These are phyloP conservation scores for Actinia tenebrosa DNA, from an alignment of 64 coral and sea anemone genomes.

Conservation along the genomic window DNA sequence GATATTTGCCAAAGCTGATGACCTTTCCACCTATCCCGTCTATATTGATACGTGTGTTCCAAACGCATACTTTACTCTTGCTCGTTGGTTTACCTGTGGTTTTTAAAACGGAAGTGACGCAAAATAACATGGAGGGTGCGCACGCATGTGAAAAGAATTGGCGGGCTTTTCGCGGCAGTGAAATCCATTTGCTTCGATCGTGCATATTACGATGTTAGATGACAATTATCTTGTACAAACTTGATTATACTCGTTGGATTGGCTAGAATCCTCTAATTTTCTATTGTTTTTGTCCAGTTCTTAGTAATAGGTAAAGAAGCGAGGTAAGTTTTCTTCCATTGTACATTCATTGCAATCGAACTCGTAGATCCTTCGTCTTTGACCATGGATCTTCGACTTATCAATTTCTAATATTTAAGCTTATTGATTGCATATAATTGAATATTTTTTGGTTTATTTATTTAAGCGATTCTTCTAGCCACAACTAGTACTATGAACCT, in stretches of 20 bases:
- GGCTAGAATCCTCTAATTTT: not conserved
- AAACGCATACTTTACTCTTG: not conserved
- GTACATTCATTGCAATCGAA: not conserved
- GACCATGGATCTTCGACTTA: not conserved
- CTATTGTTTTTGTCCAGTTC: not conserved
- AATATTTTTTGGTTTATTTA: no score
- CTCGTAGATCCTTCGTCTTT: not conserved
- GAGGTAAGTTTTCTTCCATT: not conserved
- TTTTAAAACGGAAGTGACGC: not conserved
- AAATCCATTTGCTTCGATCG: not conserved
- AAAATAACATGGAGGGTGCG: not conserved
- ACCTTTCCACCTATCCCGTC: not conserved
- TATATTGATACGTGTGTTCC: not conserved
- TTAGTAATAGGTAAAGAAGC: not conserved
- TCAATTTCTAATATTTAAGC: not conserved
- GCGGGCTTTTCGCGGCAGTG: conserved; percentile 14
- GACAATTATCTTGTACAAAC: not conserved
- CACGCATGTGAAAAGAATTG: not conserved
- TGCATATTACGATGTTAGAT: not conserved
- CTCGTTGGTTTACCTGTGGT: not conserved
- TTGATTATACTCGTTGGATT: not conserved
- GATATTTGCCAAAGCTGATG: not conserved
- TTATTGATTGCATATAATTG: no score
- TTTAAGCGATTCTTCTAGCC: no score
- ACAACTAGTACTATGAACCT: no score